phyloP scores from a whole-genome alignment of 2,113 vertebrate species.

The Ptilorrhoa leucosticta region DNA sequence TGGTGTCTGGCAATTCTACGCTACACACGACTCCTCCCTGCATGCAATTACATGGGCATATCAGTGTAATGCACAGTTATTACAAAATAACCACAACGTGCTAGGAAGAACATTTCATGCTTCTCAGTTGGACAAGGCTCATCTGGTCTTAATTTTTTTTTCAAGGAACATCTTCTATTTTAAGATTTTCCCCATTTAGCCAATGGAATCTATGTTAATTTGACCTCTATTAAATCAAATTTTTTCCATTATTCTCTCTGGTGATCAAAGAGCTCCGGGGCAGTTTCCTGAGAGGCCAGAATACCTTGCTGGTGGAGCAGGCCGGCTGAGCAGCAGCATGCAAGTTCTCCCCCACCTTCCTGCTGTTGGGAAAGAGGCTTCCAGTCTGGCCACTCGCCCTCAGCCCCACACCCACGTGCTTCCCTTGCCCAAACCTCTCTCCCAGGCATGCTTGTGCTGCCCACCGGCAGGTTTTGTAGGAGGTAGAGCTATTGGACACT shows the following conservation, averaged over 20 bases:
- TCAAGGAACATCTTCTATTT: conserved; percentile 58
- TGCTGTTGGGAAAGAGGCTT: neutral
- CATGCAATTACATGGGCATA: conserved; percentile 24
- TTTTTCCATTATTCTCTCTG: conserved; percentile 13
- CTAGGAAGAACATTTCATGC: conserved; percentile 24
- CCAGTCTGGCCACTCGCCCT: neutral
- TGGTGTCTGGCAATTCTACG: neutral
- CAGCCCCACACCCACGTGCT: accelerated
- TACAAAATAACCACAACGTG: conserved; percentile 19
- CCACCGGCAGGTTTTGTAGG: accelerated
- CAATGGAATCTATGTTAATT: conserved; percentile 11
- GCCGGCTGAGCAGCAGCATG: neutral
- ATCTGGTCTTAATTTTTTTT: conserved; percentile 66
- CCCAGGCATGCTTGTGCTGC: neutral
- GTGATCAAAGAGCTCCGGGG: conserved; percentile 28
- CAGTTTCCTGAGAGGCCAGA: neutral
- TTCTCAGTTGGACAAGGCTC: conserved; percentile 45
- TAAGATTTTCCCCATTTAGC: conserved; percentile 17
- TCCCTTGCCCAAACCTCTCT: neutral
- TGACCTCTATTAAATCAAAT: neutral
- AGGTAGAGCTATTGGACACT: neutral
- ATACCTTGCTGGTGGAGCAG: neutral
- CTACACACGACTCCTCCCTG: neutral
- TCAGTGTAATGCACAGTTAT: neutral
- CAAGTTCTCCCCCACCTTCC: neutral